Conservation (phyloP, 2,797 vertebrate genomes). For the Onychomys arenicola region DNA sequence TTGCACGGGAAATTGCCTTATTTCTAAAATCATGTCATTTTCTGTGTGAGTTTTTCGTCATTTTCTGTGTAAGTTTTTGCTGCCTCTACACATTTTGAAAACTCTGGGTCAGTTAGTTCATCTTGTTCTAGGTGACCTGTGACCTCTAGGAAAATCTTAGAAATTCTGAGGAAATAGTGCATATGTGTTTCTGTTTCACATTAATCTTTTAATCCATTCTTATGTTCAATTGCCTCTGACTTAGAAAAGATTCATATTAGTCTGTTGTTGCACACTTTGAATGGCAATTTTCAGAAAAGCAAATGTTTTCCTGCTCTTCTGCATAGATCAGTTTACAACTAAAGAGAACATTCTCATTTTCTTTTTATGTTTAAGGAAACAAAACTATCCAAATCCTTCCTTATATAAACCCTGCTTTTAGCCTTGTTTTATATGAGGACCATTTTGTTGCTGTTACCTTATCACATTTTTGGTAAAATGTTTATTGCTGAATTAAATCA, state of each 20-base stretch:
- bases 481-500: not conserved
- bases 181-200: not conserved
- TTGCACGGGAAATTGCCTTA: not conserved
- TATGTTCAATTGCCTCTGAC: not conserved
- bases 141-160: not conserved
- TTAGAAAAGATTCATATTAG: not conserved
- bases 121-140: not conserved
- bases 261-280: not conserved
- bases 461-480: not conserved
- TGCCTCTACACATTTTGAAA: not conserved
- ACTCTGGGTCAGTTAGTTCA: not conserved
- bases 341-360: not conserved
- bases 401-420: not conserved
- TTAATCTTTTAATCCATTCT: not conserved
- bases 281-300: not conserved
- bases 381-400: not conserved
- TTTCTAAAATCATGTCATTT: not conserved
- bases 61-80: not conserved
- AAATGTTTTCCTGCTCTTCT: not conserved
- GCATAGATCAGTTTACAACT: not conserved
- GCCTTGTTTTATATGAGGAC: not conserved
- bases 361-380: not conserved
- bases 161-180: not conserved
- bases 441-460: not conserved
- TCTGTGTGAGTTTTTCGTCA: not conserved